These are phyloP conservation scores for Lomographa bimaculata DNA, from an alignment of 2,888 invertebrate species.

Conservation along the genomic window DNA sequence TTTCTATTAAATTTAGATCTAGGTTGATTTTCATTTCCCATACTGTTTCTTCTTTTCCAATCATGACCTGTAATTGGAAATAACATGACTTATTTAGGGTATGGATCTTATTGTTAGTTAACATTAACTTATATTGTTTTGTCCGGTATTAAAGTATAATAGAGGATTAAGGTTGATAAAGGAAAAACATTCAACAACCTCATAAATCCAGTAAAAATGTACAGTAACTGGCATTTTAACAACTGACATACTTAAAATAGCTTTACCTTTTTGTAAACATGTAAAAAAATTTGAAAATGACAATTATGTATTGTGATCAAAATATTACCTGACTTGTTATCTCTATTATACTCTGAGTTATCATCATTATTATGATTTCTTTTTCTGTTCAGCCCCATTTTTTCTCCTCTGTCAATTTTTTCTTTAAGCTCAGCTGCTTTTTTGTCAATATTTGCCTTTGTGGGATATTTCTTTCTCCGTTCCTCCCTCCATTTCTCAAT, in stretches of 20 bases:
- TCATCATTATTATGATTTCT: conserved; percentile 1
- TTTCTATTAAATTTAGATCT: conserved; percentile 25
- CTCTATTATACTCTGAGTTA: conserved; percentile 2
- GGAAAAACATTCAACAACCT: no score
- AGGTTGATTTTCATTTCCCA: conserved; percentile 30
- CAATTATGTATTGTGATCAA: no score
- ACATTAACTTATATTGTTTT: no score
- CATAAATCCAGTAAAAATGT: no score
- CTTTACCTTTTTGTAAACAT: no score
- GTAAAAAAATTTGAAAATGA: no score
- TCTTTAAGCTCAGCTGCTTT: conserved; percentile 86
- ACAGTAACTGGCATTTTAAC: no score
- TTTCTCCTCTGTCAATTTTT: conserved; percentile 89
- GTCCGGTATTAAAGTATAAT: no score
- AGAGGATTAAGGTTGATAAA: no score
- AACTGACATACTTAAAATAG: no score
- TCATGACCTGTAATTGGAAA: conserved; percentile 26
- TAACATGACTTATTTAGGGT: no score
- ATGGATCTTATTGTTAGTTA: no score
- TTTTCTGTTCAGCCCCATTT: conserved; percentile 73
- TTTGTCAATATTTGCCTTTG: conserved; percentile 86
- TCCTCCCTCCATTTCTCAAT: conserved; percentile 93
- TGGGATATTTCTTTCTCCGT: conserved; percentile 91
- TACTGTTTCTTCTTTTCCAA: conserved; percentile 34
- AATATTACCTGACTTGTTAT: conserved; percentile 10